These are phyloP conservation scores for Drosophila elegans DNA, from an alignment of 1,140 invertebrate species.

Conservation along the genomic window DNA sequence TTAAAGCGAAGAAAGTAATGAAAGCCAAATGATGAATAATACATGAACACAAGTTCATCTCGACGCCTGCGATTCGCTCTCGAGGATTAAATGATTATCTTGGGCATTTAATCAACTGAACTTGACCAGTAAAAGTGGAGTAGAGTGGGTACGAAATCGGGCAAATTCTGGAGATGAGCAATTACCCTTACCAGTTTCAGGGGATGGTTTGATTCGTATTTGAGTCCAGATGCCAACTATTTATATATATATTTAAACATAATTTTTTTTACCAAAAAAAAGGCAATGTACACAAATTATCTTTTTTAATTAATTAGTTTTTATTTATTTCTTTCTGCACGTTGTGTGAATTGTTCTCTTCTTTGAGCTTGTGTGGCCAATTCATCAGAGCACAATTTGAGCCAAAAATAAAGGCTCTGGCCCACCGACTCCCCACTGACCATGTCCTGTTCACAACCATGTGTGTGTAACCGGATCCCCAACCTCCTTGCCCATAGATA, in stretches of 20 bases:
- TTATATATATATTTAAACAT: background rate
- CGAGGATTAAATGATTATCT: conserved; percentile 79
- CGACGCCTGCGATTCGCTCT: conserved; percentile 36
- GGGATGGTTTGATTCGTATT: background rate
- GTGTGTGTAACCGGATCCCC: conserved; percentile 66
- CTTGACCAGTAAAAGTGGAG: conserved; percentile 23
- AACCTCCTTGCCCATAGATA: background rate
- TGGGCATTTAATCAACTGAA: conserved; percentile 47
- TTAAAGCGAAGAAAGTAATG: conserved; percentile 48
- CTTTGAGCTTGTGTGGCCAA: conserved; percentile 25
- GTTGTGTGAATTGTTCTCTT: background rate
- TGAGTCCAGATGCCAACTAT: background rate
- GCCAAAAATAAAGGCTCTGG: conserved; percentile 5
- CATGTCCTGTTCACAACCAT: conserved; percentile 11
- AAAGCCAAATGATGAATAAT: conserved; percentile 68
- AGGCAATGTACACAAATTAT: no score
- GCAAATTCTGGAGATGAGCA: conserved; percentile 12
- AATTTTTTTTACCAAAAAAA: background rate
- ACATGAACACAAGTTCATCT: conserved; percentile 66
- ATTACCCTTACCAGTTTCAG: conserved; percentile 17
- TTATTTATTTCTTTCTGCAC: background rate
- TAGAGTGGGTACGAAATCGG: background rate
- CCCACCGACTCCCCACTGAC: conserved; percentile 22
- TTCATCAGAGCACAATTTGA: conserved; percentile 65
- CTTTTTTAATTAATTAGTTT: background rate